Evolutionary conservation across 2,888 invertebrate genomes (phyloP), one percentile per base, ranked within the genome.

Genomic region (Phortica okadai): DNA sequence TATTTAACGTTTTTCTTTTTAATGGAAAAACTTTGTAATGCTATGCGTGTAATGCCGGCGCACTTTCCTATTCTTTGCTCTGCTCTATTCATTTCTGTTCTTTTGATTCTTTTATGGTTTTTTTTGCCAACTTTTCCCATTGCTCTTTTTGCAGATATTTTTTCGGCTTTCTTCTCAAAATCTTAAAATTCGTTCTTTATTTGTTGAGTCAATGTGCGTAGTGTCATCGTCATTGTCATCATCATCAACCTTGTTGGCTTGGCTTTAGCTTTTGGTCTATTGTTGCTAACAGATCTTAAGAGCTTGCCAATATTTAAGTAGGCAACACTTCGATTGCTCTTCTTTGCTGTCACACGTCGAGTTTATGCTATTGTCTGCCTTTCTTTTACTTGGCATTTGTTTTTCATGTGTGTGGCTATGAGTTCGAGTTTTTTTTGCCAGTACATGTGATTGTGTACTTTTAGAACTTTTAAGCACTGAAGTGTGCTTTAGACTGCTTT

Each of bases 241-340:
- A 42, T 66, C 42, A n/a, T 42, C 66, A 14, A n/a, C 66, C 16
- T 54, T 33, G n/a, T 72, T 16, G 45, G 7, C 44, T 58, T 44
- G 25, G 59, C 42, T 42, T 67, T 78, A 76, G 80, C 81, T 78
- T 74, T 79, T 78, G 76, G 78, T 77, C 42, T 73, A n/a, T 8
- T 56, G 73, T 14, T 79, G 79, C 83, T 81, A 81, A 82, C 81
- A 83, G 81, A 82, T 83, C 81, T 83, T 83, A 83, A 83, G 83
- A 83, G 83, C 83, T 83, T 83, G 80, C 82, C 83, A 83, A 83
- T 83, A 83, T 83, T 82, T 82, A 84, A 84, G 83, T 79, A 83
- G 83, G 81, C 83, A 83, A 83, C 83, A 11, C 50, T 50, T 83
- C 83, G 83, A 83, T 81, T 83, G 83, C 83, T 83, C 78, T 33